Evolutionary conservation across 2,797 vertebrate species (phyloP).

Genomic region (Bryconaethiops microstoma): DNA sequence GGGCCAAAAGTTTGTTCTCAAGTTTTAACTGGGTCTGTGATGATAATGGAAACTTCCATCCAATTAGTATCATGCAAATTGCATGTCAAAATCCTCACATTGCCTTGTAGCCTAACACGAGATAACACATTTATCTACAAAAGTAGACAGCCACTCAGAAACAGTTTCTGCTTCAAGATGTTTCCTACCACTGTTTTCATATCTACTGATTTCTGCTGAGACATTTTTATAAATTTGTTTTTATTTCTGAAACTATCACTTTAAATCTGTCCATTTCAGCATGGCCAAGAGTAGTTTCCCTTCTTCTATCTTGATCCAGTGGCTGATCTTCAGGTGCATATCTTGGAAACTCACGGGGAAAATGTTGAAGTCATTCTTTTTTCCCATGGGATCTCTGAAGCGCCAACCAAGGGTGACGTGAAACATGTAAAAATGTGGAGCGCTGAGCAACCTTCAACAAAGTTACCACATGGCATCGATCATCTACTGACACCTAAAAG

Average conservation of each 20-base stretch:
- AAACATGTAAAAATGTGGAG: constrained; percentile 24
- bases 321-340: constrained; percentile 11
- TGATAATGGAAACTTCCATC: background rate
- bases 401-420: constrained; percentile 14
- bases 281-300: background rate
- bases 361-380: constrained; percentile 13
- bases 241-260: background rate
- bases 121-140: background rate
- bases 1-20: background rate
- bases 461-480: constrained; percentile 41
- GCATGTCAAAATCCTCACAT: background rate
- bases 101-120: background rate
- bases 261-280: background rate
- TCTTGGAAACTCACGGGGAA: constrained; percentile 10
- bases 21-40: background rate
- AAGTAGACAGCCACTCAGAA: background rate
- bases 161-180: background rate
- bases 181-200: background rate
- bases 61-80: background rate
- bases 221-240: background rate
- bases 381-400: constrained; percentile 3
- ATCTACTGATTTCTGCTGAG: background rate
- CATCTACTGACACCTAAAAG: constrained; percentile 35
- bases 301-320: background rate
- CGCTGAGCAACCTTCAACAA: constrained; percentile 6